Evolutionary conservation across 2,113 vertebrate genomes (phyloP).

Genomic region (Nothocercus nigrocapillus): DNA sequence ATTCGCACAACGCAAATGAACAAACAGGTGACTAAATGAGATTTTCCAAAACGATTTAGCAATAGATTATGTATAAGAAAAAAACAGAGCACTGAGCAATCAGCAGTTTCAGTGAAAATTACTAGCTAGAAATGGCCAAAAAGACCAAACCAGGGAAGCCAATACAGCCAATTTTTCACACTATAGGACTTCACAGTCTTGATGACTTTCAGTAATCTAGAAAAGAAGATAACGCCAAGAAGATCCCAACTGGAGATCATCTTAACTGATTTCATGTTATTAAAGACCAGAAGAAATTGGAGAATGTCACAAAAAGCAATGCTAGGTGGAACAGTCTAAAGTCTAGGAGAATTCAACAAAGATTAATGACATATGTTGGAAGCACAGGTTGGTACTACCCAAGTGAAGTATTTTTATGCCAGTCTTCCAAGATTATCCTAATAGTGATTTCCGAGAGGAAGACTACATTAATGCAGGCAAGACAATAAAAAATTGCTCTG

Average conservation of each 20-base stretch:
- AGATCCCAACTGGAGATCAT: background rate
- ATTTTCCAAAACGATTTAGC: background rate
- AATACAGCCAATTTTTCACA: accelerated
- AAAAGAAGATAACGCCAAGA: accelerated
- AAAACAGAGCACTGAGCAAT: background rate
- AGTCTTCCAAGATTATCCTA: too few species aligned
- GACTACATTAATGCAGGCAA: background rate
- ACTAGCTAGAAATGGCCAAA: background rate
- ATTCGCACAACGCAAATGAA: background rate
- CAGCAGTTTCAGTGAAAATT: background rate
- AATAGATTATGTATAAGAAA: background rate
- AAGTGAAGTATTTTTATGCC: background rate
- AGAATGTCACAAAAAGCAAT: background rate
- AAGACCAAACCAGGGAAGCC: background rate
- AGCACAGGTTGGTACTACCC: background rate
- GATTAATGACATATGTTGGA: background rate
- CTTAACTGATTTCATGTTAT: background rate
- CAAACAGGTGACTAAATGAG: background rate
- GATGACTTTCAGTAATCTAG: background rate
- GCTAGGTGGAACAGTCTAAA: background rate
- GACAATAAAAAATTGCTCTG: accelerated
- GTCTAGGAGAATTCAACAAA: background rate
- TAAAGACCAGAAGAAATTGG: background rate
- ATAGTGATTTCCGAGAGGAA: background rate
- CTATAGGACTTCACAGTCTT: background rate